Base-by-base conservation (phyloP, 2,113 vertebrate genomes). In the Oryzias melastigma region DNA sequence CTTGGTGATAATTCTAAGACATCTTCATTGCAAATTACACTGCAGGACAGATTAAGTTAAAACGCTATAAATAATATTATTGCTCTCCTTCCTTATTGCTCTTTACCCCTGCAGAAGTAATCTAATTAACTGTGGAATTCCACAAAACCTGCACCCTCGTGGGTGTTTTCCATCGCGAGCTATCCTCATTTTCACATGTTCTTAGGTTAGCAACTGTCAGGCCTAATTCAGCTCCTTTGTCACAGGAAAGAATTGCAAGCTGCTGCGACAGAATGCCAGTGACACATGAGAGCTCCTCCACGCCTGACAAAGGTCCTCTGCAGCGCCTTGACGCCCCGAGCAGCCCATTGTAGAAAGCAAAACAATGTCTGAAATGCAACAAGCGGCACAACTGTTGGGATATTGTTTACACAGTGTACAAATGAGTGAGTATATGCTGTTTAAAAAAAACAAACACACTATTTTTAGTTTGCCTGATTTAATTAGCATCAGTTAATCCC, bases 251-350 rank as follows among this genome's bases (percentile, higher is more conserved):
- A 73, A 80, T 85, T 86, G 63, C 66, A 73, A 85, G 73, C 75
- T 78, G 83, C 83, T 82, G 72, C 67, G 75, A 64, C 62, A 68
- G 67, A 72, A 85, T 85, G 65, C 68, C 86, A 83, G 75, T 66
- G 87, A 86, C 86, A 90, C 52, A 58, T 86, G 86, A 90, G 84
- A 84, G 66, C 83, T 87, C 78, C 89, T 89, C 85, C 85, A 82
- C 35, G 8, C 80, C 87, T 87, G 87, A 83, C 73, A 80, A 49
- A 71, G 85, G 79, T 78, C 75, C 62, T 73, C 59, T 29, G 47
- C 65, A 77, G 80, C 89, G 87, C 88, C 85, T 85, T 83, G 67
- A 52, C 75, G 80, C 73, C 87, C 88, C 81, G 88, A 62, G 44
- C 63, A 86, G 88, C 82, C 89, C 89, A 85, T 22, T 1, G 12